Percentiles rank a stretch among this genome's conserved stretches.
Evolutionary conservation across 2,113 vertebrate species (phyloP).

Genomic region (Mugil cephalus): DNA sequence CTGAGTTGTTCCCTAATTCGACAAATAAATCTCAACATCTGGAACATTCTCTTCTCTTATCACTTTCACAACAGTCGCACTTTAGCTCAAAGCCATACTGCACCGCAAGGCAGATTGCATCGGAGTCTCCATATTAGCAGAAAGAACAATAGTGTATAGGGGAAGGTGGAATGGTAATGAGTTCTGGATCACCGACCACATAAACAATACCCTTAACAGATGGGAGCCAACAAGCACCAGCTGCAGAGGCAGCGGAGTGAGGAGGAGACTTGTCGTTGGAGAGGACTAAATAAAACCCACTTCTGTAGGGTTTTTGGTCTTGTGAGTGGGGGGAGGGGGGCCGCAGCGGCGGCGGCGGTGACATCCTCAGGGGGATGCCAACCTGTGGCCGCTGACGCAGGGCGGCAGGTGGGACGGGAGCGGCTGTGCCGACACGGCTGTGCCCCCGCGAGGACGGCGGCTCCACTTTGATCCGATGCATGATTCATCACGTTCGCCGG

Average conservation of each 20-base stretch:
- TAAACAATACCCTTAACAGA: slow-evolving; percentile 85
- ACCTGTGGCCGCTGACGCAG: slow-evolving; percentile 53
- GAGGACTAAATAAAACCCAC: slow-evolving; percentile 81
- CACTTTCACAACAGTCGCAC: not conserved
- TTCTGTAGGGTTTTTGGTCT: slow-evolving; percentile 42
- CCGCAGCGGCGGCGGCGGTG: slow-evolving; percentile 27
- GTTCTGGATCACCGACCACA: slow-evolving; percentile 82
- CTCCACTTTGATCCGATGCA: slow-evolving; percentile 76
- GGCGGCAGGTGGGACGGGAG: slow-evolving; percentile 70
- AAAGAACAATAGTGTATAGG: slow-evolving; percentile 80
- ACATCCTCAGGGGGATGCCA: slow-evolving; percentile 56
- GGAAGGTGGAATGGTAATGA: slow-evolving; percentile 82
- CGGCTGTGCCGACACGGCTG: slow-evolving; percentile 31
- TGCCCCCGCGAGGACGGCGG: slow-evolving; percentile 60
- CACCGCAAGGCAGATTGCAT: slow-evolving; percentile 62
- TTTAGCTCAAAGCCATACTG: slow-evolving; percentile 23
- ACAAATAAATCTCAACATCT: slow-evolving; percentile 43
- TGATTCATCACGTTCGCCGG: slow-evolving; percentile 76
- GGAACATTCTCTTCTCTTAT: slow-evolving; percentile 4
- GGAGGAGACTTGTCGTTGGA: slow-evolving; percentile 68
- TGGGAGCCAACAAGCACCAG: slow-evolving; percentile 83
- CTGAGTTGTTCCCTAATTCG: slow-evolving; percentile 20
- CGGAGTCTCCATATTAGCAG: slow-evolving; percentile 73
- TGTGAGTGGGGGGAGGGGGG: slow-evolving; percentile 41
- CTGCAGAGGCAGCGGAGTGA: slow-evolving; percentile 80